These are phyloP conservation scores for Pluvialis apricaria DNA, from an alignment of 2,113 vertebrate genomes.

Conservation along the genomic window DNA sequence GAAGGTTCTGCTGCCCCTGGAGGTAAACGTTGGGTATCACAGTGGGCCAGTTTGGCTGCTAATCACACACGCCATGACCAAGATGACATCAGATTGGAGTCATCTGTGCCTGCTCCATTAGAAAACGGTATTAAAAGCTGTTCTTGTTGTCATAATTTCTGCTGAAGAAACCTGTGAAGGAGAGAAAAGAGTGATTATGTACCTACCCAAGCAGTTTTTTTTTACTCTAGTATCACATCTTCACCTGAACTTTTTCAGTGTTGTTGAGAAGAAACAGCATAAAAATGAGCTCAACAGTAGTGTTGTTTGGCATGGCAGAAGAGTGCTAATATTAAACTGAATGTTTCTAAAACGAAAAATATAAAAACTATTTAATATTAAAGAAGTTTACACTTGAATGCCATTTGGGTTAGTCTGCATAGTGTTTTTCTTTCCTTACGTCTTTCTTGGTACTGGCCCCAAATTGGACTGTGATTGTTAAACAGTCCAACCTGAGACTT, in stretches of 20 bases:
- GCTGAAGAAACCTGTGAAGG: neutral
- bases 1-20: conserved; percentile 79
- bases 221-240: neutral
- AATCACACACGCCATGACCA: conserved; percentile 92
- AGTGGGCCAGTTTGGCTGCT: conserved; percentile 95
- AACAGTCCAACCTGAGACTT: neutral
- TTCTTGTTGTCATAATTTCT: neutral
- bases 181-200: neutral
- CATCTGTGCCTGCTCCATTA: conserved; percentile 76
- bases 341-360: neutral
- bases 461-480: neutral
- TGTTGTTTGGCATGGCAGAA: neutral
- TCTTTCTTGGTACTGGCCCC: neutral
- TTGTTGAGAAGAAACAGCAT: neutral
- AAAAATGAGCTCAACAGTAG: neutral
- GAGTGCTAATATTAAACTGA: neutral
- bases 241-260: neutral
- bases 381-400: neutral
- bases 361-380: neutral
- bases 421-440: neutral
- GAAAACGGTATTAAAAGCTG: conserved; percentile 82
- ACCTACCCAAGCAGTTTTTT: neutral
- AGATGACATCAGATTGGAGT: conserved; percentile 84
- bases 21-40: conserved; percentile 91
- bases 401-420: neutral